phyloP scores from a whole-genome alignment of 2,797 vertebrate species.

The Poecilia wingei region DNA sequence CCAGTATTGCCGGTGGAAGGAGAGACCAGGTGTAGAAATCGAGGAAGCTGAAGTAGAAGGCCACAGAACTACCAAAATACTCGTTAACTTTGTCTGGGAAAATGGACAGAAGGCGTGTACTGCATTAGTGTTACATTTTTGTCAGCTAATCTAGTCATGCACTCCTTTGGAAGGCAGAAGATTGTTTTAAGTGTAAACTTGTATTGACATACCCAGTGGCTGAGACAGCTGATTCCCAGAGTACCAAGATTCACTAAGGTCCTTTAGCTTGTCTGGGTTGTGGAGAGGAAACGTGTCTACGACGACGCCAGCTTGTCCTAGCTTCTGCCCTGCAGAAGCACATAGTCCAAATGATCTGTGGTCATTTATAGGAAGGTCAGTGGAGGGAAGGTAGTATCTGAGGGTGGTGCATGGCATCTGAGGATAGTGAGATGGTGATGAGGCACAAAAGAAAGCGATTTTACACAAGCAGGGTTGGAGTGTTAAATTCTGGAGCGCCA shows the following conservation, averaged over 20 bases:
- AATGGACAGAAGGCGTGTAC: background rate
- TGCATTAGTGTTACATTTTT: background rate
- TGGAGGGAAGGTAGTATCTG: background rate
- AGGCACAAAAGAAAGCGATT: background rate
- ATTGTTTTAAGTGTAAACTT: constrained; percentile 1
- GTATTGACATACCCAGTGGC: constrained; percentile 78
- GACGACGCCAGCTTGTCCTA: constrained; percentile 73
- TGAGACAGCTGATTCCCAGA: constrained; percentile 76
- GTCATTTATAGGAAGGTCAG: background rate
- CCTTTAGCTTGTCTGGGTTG: constrained; percentile 64
- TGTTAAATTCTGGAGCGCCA: background rate
- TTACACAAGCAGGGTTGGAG: background rate
- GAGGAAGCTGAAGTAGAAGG: constrained; percentile 86
- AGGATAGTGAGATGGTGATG: background rate
- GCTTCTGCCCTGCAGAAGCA: constrained; percentile 80
- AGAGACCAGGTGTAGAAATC: constrained; percentile 86
- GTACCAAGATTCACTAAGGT: constrained; percentile 79
- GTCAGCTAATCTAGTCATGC: background rate
- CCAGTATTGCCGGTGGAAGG: constrained; percentile 78
- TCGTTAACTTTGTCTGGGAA: constrained; percentile 77
- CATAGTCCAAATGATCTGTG: background rate
- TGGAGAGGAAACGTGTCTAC: constrained; percentile 78
- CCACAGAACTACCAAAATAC: constrained; percentile 82
- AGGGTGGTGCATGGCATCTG: background rate
- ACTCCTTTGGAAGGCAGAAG: background rate